These are phyloP conservation scores for Arvicanthis niloticus DNA, from an alignment of 2,113 vertebrate species.

Conservation along the genomic window DNA sequence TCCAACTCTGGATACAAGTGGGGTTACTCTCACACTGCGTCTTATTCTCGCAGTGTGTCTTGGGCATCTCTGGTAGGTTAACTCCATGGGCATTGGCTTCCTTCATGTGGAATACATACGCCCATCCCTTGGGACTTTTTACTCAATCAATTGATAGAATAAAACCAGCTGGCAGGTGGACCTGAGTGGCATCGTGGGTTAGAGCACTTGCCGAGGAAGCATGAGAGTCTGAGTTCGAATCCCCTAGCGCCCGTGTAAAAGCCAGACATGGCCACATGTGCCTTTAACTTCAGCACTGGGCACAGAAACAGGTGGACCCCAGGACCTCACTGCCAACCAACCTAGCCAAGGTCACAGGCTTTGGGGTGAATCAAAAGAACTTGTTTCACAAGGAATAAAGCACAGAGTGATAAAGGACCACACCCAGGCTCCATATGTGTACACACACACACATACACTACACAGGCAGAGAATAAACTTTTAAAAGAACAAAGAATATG, in stretches of 20 bases:
- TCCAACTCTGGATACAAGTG: not conserved
- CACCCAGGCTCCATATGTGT: too few relatives aligned
- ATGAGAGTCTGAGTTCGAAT: too few relatives aligned
- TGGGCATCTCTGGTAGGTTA: rapidly evolving
- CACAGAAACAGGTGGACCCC: not conserved
- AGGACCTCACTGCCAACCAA: not conserved
- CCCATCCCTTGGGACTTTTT: too few relatives aligned
- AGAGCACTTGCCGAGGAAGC: not conserved
- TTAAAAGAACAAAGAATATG: not conserved
- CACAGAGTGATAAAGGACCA: not conserved
- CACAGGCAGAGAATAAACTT: not conserved
- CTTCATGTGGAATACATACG: not conserved
- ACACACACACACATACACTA: not conserved
- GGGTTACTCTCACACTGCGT: rapidly evolving
- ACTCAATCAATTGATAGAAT: not conserved
- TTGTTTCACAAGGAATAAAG: not conserved
- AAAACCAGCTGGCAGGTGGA: not conserved
- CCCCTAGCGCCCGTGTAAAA: not conserved
- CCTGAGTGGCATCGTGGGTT: not conserved
- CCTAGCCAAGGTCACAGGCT: not conserved
- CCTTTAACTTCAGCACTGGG: not conserved
- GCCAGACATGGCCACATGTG: not conserved
- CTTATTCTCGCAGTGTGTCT: not conserved
- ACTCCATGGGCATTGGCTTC: not conserved
- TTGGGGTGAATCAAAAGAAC: not conserved